A percentile compares a stretch with the other conserved stretches of the same genome.
These are phyloP conservation scores for Anastrepha obliqua DNA, from an alignment of 1,140 invertebrate species.

Conservation along the genomic window DNA sequence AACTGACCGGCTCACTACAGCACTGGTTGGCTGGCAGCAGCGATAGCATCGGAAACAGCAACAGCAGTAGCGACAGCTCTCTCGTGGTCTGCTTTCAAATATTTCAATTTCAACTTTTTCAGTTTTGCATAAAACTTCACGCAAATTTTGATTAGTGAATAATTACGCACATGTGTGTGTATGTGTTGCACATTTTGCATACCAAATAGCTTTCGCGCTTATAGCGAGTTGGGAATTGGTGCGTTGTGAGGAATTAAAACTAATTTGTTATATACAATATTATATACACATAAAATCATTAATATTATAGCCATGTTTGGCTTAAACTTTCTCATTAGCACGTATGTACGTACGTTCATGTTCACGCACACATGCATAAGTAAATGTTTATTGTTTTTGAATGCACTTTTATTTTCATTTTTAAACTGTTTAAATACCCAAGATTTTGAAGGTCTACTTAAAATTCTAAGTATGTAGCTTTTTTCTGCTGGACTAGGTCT, in stretches of 20 bases:
- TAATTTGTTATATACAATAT: neutral
- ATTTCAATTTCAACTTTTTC: constrained; percentile 39
- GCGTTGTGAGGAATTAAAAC: constrained; percentile 30
- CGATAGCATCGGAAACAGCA: neutral
- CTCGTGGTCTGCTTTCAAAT: constrained; percentile 16
- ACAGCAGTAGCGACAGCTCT: neutral
- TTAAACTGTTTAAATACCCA: too few relatives aligned
- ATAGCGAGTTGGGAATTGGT: constrained; percentile 8
- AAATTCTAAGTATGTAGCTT: too few relatives aligned
- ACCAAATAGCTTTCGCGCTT: neutral
- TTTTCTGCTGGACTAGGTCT: too few relatives aligned
- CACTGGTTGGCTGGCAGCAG: neutral
- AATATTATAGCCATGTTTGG: constrained; percentile 34
- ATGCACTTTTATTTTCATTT: neutral
- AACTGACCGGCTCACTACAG: neutral
- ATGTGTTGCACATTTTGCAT: neutral
- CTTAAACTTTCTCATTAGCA: constrained; percentile 32
- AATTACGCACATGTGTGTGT: neutral
- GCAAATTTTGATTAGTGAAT: constrained; percentile 26
- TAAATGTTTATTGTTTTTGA: neutral
- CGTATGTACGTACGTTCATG: neutral
- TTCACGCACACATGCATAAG: neutral
- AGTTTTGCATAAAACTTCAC: neutral
- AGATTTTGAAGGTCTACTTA: too few relatives aligned
- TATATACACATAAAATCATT: constrained; percentile 19